Conservation (phyloP, 2,888 invertebrate species). For the Habrosyne pyritoides region DNA sequence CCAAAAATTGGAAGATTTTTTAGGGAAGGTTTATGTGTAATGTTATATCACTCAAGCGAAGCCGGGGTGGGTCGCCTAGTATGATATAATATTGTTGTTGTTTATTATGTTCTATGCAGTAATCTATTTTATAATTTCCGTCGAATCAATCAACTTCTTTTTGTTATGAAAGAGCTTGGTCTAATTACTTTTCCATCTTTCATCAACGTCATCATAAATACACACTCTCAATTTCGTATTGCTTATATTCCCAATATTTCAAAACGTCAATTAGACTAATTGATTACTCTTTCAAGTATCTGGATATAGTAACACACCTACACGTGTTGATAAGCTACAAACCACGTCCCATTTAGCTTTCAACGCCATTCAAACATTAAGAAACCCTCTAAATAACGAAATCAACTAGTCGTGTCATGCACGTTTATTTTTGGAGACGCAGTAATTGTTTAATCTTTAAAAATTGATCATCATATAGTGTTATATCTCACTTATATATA, state of each 20-base stretch:
- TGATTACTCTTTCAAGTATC: constrained; percentile 9
- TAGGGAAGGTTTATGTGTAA: too few relatives aligned
- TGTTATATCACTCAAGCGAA: too few relatives aligned
- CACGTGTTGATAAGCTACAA: constrained; percentile 24
- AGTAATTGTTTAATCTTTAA: constrained; percentile 22
- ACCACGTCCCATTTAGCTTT: constrained; percentile 28
- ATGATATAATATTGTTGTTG: too few relatives aligned
- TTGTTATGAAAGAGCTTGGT: too few relatives aligned
- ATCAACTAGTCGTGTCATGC: constrained; percentile 22
- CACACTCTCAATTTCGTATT: background rate
- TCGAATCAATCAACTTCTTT: too few relatives aligned
- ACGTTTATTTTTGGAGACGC: constrained; percentile 20
- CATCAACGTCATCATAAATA: background rate
- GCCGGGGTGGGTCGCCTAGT: too few relatives aligned
- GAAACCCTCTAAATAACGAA: constrained; percentile 20
- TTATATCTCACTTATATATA: too few relatives aligned
- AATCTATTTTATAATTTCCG: too few relatives aligned
- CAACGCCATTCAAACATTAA: constrained; percentile 30
- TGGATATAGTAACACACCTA: constrained; percentile 24
- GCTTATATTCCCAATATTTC: background rate
- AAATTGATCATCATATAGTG: constrained; percentile 7
- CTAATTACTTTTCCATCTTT: background rate
- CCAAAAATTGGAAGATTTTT: too few relatives aligned
- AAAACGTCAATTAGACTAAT: background rate
- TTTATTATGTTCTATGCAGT: background rate